Conservation (phyloP, 2,888 invertebrate species). For the Tenthredo scrophulariae region DNA sequence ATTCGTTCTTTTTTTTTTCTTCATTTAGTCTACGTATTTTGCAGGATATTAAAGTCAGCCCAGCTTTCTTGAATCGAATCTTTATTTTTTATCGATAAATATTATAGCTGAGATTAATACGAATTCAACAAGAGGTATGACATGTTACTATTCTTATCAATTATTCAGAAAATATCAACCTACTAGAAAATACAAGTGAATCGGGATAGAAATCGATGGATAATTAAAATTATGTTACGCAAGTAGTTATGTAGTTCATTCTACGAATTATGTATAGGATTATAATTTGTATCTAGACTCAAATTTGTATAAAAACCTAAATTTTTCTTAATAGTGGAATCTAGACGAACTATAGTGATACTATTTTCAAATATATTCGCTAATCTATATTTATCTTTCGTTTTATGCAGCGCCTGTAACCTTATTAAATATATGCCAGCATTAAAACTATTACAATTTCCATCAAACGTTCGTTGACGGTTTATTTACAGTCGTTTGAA, state of each 20-base stretch:
- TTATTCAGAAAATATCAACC: neutral
- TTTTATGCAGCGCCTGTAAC: neutral
- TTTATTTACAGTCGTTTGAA: conserved; percentile 18
- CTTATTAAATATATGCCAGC: neutral
- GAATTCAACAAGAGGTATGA: neutral
- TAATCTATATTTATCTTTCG: neutral
- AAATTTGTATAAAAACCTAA: too few species aligned
- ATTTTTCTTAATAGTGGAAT: neutral
- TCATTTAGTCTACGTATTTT: too few species aligned
- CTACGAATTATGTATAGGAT: neutral
- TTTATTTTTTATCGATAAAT: too few species aligned
- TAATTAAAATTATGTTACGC: neutral
- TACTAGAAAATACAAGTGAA: neutral
- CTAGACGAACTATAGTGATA: neutral
- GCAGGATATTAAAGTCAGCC: too few species aligned
- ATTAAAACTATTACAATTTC: neutral
- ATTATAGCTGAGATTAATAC: too few species aligned
- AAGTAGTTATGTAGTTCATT: neutral
- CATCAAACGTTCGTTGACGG: neutral
- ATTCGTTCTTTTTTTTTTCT: too few species aligned
- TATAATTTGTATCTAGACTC: neutral
- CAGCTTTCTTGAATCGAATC: too few species aligned
- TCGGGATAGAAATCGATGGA: neutral
- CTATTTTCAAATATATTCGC: neutral
- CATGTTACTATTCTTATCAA: neutral